These are phyloP conservation scores for Tragelaphus oryx DNA, from an alignment of 2,797 vertebrate species.

Conservation along the genomic window DNA sequence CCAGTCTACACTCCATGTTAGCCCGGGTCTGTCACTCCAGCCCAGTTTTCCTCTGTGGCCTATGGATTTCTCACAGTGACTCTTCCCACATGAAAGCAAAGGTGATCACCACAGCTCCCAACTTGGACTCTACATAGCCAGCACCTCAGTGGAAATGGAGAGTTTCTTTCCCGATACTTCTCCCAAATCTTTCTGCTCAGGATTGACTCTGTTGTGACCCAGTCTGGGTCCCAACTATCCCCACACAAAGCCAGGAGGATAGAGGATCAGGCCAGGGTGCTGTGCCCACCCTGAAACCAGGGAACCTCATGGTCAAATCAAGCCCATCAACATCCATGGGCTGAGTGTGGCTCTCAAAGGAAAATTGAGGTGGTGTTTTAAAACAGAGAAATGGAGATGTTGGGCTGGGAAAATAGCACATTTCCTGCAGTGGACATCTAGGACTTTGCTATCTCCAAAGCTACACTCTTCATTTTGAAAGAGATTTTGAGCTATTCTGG, in stretches of 20 bases:
- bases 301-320: not conserved
- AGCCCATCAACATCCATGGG: not conserved
- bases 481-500: not conserved
- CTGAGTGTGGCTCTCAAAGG: not conserved
- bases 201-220: not conserved
- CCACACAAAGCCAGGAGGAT: not conserved
- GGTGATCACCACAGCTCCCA: not conserved
- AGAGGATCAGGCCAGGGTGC: not conserved
- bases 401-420: not conserved
- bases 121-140: not conserved
- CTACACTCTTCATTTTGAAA: not conserved
- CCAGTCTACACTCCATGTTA: not conserved
- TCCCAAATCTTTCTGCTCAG: not conserved
- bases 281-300: not conserved
- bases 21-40: not conserved
- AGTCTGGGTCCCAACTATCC: not conserved
- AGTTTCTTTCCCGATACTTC: not conserved
- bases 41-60: not conserved
- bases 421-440: not conserved
- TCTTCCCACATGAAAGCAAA: not conserved
- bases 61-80: not conserved
- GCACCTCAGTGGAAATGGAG: not conserved
- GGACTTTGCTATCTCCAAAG: not conserved
- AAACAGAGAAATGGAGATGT: not conserved
- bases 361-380: not conserved